These are phyloP conservation scores for Amphiura filiformis DNA, from an alignment of 35 echinoderm and acorn worm species.

Conservation along the genomic window DNA sequence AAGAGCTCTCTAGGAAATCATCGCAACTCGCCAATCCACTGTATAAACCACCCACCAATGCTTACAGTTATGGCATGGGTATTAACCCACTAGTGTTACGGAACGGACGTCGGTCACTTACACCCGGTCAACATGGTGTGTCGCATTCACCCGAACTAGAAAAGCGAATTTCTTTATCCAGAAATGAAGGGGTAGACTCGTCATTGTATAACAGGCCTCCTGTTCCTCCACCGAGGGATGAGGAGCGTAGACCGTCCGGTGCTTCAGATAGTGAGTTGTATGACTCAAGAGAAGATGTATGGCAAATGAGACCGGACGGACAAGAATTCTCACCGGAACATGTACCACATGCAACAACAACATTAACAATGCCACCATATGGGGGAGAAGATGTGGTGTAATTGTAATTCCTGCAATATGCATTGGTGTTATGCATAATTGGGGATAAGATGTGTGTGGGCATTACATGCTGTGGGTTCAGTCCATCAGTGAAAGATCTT, in stretches of 20 bases:
- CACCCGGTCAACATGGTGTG: not conserved
- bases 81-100: not conserved
- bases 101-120: not conserved
- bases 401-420: no score
- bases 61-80: slow-evolving; percentile 17
- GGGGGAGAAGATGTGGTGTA: not conserved
- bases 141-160: not conserved
- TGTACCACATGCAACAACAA: not conserved
- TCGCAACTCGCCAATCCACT: not conserved
- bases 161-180: not conserved
- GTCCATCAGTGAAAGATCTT: no score
- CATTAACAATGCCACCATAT: not conserved
- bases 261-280: slow-evolving; percentile 22
- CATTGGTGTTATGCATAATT: no score
- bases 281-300: slow-evolving; percentile 1
- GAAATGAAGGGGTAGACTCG: not conserved
- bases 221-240: not conserved
- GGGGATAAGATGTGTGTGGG: no score
- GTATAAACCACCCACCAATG: not conserved
- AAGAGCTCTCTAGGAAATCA: not conserved
- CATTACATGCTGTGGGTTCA: no score
- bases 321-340: slow-evolving; percentile 13
- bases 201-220: not conserved
- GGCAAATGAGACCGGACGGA: slow-evolving; percentile 27
- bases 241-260: slow-evolving; percentile 16